phyloP scores from a whole-genome alignment of 2,113 vertebrate genomes.

The Aix galericulata region DNA sequence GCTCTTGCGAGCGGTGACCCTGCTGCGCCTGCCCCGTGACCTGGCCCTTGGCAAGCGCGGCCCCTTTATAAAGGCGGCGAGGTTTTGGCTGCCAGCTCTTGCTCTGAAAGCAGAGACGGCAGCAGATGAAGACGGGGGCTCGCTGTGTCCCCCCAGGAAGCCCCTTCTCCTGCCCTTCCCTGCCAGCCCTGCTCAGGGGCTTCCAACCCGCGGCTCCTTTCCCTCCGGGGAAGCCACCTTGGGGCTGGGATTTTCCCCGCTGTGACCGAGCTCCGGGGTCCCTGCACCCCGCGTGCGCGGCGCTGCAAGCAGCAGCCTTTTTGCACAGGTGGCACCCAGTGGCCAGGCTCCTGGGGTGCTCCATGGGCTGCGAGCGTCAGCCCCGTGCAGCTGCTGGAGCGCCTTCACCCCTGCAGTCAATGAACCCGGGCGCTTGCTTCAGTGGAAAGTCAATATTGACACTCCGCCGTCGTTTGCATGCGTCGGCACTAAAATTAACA shows the following conservation, averaged over 20 bases:
- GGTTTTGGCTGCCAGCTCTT: not conserved
- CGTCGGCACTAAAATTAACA: not conserved
- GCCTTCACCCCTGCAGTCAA: not conserved
- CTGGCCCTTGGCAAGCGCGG: not conserved
- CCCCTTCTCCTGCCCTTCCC: not conserved
- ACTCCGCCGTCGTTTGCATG: not conserved
- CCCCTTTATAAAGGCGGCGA: not conserved
- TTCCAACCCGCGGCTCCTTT: not conserved
- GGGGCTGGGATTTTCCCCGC: not conserved
- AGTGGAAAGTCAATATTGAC: conserved; percentile 43
- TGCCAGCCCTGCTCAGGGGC: not conserved
- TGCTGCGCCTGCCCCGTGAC: not conserved
- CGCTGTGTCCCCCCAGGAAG: not conserved
- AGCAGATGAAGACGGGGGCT: too few species aligned
- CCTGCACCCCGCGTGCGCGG: too few species aligned
- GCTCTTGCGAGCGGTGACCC: not conserved
- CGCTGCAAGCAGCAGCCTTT: not conserved
- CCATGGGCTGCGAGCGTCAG: not conserved
- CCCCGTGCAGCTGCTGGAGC: not conserved
- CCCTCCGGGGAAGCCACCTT: not conserved
- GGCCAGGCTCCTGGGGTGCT: not conserved
- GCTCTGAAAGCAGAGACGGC: too few species aligned
- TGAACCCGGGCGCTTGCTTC: not conserved
- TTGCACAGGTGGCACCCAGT: not conserved
- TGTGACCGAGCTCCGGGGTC: not conserved